Evolutionary conservation across 2,113 vertebrate species (phyloP).

Genomic region (Ptilonorhynchus violaceus): DNA sequence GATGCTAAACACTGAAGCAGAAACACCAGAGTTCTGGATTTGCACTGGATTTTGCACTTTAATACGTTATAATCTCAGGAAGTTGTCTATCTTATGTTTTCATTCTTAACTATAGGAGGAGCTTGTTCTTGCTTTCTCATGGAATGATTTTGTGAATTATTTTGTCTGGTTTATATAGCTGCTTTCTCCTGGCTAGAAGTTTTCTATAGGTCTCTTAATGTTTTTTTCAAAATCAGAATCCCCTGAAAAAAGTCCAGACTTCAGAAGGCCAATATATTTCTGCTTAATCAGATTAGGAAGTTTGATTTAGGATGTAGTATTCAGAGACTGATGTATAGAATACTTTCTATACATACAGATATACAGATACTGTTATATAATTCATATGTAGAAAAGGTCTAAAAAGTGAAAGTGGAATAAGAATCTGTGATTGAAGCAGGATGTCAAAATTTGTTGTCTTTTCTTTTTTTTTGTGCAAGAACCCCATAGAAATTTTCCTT

Average conservation of each 20-base stretch:
- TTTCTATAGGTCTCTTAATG: background rate
- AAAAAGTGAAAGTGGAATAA: background rate
- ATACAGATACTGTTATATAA: background rate
- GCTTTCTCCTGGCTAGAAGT: background rate
- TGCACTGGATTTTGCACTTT: background rate
- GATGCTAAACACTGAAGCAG: background rate
- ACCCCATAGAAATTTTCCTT: background rate
- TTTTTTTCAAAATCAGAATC: background rate
- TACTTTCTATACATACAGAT: background rate
- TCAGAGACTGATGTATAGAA: background rate
- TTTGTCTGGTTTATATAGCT: background rate
- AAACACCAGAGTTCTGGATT: background rate
- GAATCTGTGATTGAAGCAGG: background rate
- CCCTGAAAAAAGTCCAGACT: background rate
- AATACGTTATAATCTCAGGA: background rate
- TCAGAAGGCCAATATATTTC: background rate
- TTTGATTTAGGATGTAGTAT: background rate
- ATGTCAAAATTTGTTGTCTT: background rate
- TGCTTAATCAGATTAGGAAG: background rate
- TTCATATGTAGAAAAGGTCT: background rate
- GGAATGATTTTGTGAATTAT: background rate
- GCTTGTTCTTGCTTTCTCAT: background rate
- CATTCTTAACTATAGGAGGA: background rate
- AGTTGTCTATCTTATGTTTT: background rate
- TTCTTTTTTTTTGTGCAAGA: background rate